phyloP scores from a whole-genome alignment of 2,888 invertebrate genomes.

The Brenthis ino region DNA sequence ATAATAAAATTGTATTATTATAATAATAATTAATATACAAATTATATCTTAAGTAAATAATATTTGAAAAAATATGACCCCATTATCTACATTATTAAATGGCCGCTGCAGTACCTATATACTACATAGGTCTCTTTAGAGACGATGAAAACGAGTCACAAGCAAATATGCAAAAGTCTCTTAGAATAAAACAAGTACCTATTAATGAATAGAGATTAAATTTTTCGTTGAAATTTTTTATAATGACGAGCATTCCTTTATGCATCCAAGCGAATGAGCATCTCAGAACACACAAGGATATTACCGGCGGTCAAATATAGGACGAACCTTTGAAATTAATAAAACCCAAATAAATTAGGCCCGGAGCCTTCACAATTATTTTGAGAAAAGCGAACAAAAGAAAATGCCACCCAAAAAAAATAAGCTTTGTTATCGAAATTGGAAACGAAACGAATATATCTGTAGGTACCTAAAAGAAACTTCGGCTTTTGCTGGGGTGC shows the following conservation, averaged over 20 bases:
- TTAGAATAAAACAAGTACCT: constrained; percentile 4
- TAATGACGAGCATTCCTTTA: constrained; percentile 31
- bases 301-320: constrained; percentile 50
- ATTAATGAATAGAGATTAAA: constrained; percentile 20
- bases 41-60: too few relatives aligned
- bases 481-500: constrained; percentile 64
- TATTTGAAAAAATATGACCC: background rate
- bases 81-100: background rate
- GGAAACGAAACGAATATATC: constrained; percentile 72
- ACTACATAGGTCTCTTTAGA: too few relatives aligned
- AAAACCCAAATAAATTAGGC: constrained; percentile 64
- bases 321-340: constrained; percentile 50
- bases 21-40: too few relatives aligned
- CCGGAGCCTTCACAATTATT: constrained; percentile 64
- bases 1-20: too few relatives aligned
- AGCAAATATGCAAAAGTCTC: constrained; percentile 6
- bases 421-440: constrained; percentile 81
- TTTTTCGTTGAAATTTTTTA: constrained; percentile 15
- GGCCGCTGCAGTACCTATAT: background rate
- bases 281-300: constrained; percentile 51
- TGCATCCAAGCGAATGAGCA: constrained; percentile 57
- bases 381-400: constrained; percentile 60
- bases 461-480: constrained; percentile 73
- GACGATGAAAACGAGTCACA: constrained; percentile 4
- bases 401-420: constrained; percentile 60